A percentile compares a stretch with the other conserved stretches of the same genome.
These are phyloP conservation scores for Plagiodera versicolora DNA, from an alignment of 2,888 invertebrate species.

Conservation along the genomic window DNA sequence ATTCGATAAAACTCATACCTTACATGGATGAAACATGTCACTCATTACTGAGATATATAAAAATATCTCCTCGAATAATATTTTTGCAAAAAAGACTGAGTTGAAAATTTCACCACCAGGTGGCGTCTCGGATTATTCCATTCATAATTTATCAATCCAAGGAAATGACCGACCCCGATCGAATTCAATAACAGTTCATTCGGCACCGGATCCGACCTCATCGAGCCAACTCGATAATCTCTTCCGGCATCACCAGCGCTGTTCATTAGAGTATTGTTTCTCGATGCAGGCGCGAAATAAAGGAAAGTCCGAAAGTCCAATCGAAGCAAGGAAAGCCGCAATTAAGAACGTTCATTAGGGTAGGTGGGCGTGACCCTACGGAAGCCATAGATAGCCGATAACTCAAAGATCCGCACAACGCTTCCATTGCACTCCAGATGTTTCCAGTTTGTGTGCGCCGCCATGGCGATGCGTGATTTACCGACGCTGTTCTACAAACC, in stretches of 20 bases:
- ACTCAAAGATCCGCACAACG: constrained; percentile 40
- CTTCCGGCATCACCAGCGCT: too few species aligned
- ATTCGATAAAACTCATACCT: too few species aligned
- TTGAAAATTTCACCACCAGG: too few species aligned
- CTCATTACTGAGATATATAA: too few species aligned
- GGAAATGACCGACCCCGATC: not conserved
- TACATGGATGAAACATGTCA: too few species aligned
- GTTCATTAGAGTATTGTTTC: not conserved
- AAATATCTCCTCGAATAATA: too few species aligned
- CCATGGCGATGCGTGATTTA: constrained; percentile 44
- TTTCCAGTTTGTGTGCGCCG: constrained; percentile 40
- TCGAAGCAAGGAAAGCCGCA: constrained; percentile 36
- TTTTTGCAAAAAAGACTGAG: too few species aligned
- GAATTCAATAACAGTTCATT: too few species aligned
- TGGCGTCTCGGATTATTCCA: too few species aligned
- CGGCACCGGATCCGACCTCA: too few species aligned
- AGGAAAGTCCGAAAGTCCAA: constrained; percentile 26
- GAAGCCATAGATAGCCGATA: constrained; percentile 54
- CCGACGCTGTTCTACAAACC: constrained; percentile 42
- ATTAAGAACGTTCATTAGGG: constrained; percentile 46
- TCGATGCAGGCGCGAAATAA: not conserved
- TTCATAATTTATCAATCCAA: not conserved
- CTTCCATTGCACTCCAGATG: constrained; percentile 45
- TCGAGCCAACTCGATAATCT: too few species aligned
- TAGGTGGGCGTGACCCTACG: constrained; percentile 51